phyloP scores from a whole-genome alignment of 1,140 invertebrate genomes.

The Oryctes rhinoceros region DNA sequence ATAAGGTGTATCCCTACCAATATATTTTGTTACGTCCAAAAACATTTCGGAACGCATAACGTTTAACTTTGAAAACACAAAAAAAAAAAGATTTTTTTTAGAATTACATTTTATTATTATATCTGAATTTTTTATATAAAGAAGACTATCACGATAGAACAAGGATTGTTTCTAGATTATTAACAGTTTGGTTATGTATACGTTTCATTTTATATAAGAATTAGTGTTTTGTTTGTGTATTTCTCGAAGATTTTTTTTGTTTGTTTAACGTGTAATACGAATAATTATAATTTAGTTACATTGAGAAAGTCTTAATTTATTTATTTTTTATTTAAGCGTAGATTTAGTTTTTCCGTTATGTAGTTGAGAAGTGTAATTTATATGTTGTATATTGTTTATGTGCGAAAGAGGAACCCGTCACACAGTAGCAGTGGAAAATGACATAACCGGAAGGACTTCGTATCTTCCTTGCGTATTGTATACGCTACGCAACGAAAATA shows the following conservation, averaged over 20 bases:
- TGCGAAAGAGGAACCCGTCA: background rate
- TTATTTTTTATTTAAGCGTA: slow-evolving; percentile 7
- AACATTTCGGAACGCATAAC: too few relatives aligned
- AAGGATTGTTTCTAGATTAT: slow-evolving; percentile 2
- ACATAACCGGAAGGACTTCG: too few relatives aligned
- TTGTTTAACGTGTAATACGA: background rate
- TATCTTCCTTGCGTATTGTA: too few relatives aligned
- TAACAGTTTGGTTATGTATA: background rate
- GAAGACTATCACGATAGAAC: background rate
- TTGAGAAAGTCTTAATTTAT: background rate
- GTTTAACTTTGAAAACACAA: background rate
- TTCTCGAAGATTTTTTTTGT: background rate
- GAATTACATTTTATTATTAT: slow-evolving; percentile 2
- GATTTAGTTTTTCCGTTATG: background rate
- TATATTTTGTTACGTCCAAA: too few relatives aligned
- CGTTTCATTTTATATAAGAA: background rate
- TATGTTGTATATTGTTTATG: background rate
- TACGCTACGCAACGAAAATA: too few relatives aligned
- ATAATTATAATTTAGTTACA: background rate
- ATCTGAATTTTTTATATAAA: background rate
- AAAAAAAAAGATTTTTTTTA: background rate
- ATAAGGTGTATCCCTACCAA: too few relatives aligned
- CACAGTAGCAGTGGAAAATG: background rate
- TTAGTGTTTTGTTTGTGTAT: background rate
- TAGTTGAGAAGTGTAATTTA: background rate